A percentile compares a stretch with the other conserved stretches of the same genome.
Evolutionary conservation across 2,797 vertebrate species (phyloP).

Genomic region (Lateolabrax maculatus): DNA sequence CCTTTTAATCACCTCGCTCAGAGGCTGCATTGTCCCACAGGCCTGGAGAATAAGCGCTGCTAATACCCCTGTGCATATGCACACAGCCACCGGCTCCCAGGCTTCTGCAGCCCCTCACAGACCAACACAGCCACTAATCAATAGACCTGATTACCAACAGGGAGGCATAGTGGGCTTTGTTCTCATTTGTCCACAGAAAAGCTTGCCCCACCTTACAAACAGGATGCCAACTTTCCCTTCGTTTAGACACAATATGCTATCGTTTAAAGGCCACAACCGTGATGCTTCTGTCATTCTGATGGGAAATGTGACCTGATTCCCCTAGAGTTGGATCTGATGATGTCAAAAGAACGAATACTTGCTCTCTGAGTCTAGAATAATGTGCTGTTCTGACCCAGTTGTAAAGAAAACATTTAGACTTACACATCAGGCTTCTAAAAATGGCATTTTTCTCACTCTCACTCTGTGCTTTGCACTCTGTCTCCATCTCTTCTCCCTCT

Average conservation of each 20-base stretch:
- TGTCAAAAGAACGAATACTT: constrained; percentile 38
- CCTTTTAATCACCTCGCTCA: constrained; percentile 86
- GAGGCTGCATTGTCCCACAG: constrained; percentile 83
- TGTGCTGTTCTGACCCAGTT: constrained; percentile 76
- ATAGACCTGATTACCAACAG: constrained; percentile 84
- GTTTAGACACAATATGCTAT: constrained; percentile 28
- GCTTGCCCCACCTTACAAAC: constrained; percentile 40
- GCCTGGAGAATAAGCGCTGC: constrained; percentile 77
- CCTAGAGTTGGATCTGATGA: constrained; percentile 10
- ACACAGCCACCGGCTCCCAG: constrained; percentile 71
- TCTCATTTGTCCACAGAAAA: constrained; percentile 73
- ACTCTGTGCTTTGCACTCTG: constrained; percentile 64
- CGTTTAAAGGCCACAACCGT: constrained; percentile 13
- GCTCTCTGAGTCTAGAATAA: constrained; percentile 53
- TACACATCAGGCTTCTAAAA: constrained; percentile 75
- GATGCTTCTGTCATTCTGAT: constrained; percentile 15
- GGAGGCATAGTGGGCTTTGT: constrained; percentile 71
- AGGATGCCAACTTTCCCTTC: constrained; percentile 46
- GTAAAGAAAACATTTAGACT: constrained; percentile 72
- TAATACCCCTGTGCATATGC: constrained; percentile 84
- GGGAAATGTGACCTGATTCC: constrained; percentile 47
- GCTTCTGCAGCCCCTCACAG: constrained; percentile 64
- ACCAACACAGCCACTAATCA: constrained; percentile 79
- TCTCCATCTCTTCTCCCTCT: constrained; percentile 61
- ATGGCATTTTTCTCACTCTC: constrained; percentile 69